phyloP scores from a whole-genome alignment of 2,888 invertebrate genomes.

The Xestia c-nigrum region DNA sequence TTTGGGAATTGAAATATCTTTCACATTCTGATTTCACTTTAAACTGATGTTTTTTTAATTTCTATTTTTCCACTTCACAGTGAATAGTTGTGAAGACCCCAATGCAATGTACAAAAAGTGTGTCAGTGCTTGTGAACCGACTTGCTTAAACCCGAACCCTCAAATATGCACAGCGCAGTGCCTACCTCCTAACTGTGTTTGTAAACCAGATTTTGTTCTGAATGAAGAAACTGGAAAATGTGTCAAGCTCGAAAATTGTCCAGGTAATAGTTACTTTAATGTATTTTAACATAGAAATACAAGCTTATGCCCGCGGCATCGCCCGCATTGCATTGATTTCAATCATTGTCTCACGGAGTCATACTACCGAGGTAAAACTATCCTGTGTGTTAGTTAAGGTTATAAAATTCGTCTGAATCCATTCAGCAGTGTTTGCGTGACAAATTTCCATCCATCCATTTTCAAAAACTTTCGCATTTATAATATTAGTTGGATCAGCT shows the following conservation, averaged over 20 bases:
- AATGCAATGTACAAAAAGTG: not conserved
- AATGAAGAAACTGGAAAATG: constrained; percentile 8
- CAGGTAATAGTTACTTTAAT: not conserved
- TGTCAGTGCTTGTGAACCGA: constrained; percentile 10
- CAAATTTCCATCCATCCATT: no score
- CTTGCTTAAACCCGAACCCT: not conserved
- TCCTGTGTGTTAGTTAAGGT: no score
- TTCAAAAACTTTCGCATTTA: no score
- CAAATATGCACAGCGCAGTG: constrained; percentile 5
- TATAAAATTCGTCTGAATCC: no score
- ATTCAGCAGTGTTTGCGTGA: no score
- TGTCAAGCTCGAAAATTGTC: constrained; percentile 19
- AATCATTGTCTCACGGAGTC: no score
- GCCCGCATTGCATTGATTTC: no score
- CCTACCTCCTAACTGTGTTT: constrained; percentile 65
- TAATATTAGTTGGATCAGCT: no score
- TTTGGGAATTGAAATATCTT: not conserved
- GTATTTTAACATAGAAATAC: not conserved
- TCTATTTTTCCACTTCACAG: not conserved
- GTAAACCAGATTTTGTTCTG: constrained; percentile 42
- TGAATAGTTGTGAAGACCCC: not conserved
- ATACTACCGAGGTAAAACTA: no score
- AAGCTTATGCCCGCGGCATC: no score
- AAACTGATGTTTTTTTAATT: not conserved
- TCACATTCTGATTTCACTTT: not conserved